phyloP scores from a whole-genome alignment of 2,113 vertebrate genomes.

The Tyrannus savana region DNA sequence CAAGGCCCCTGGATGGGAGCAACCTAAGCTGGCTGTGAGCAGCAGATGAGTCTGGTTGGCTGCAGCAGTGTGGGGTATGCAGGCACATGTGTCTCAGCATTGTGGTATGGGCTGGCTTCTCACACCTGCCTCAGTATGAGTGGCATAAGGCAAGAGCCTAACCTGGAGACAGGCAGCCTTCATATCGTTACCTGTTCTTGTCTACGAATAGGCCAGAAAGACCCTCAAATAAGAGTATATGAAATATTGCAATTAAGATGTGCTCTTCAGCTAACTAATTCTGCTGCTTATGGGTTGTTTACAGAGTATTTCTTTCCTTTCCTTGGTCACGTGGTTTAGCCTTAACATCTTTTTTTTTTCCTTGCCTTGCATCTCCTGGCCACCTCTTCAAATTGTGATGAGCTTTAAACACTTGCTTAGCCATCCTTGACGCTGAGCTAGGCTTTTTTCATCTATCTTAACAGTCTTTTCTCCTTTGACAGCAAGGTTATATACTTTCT shows the following conservation, averaged over 20 bases:
- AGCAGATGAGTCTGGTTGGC: background rate
- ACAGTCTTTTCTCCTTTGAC: background rate
- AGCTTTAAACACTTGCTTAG: slow-evolving; percentile 18
- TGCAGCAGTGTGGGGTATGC: background rate
- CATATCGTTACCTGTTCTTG: fast-evolving
- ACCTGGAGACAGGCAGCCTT: background rate
- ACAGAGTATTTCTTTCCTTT: background rate
- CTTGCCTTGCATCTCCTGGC: background rate
- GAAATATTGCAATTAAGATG: background rate
- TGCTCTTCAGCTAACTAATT: background rate
- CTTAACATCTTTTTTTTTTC: background rate
- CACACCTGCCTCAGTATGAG: fast-evolving
- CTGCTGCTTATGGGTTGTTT: background rate
- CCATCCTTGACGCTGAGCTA: background rate
- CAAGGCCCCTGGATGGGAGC: background rate
- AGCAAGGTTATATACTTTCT: background rate
- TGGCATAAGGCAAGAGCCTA: background rate
- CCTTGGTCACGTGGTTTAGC: background rate
- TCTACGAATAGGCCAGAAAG: background rate
- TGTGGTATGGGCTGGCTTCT: background rate
- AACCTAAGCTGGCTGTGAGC: background rate
- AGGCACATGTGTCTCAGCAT: fast-evolving
- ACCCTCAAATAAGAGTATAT: background rate
- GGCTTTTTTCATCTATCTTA: background rate
- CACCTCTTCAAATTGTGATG: background rate